Conservation (phyloP, 2,888 invertebrate species). For the Eupithecia inturbata region DNA sequence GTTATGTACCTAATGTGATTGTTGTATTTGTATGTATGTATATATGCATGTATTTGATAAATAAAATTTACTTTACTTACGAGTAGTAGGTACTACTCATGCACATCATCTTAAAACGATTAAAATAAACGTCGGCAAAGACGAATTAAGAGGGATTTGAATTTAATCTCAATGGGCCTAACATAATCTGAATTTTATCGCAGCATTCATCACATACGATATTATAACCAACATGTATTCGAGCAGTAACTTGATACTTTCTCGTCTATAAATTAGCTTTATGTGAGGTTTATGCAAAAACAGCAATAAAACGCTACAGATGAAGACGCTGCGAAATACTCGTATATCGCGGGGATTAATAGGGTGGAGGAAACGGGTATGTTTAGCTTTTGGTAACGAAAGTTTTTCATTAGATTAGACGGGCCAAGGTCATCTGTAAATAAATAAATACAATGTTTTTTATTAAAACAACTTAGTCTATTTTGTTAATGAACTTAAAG, state of each 20-base stretch:
- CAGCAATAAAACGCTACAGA: slow-evolving; percentile 67
- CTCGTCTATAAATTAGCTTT: slow-evolving; percentile 69
- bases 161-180: slow-evolving; percentile 16
- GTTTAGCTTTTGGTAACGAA: background rate
- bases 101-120: background rate
- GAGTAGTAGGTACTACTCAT: background rate
- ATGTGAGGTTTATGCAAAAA: slow-evolving; percentile 73
- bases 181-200: slow-evolving; percentile 17
- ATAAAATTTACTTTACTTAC: background rate
- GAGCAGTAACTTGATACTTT: slow-evolving; percentile 34
- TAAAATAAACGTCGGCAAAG: background rate
- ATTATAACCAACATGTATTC: slow-evolving; percentile 35
- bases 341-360: slow-evolving; percentile 28
- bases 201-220: slow-evolving; percentile 20
- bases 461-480: too few relatives aligned
- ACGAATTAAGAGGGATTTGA: slow-evolving; percentile 6
- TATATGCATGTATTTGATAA: too few relatives aligned
- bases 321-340: slow-evolving; percentile 51
- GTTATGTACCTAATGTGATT: too few relatives aligned
- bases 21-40: too few relatives aligned
- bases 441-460: too few relatives aligned
- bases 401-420: background rate
- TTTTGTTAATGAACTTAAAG: too few relatives aligned
- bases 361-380: slow-evolving; percentile 15
- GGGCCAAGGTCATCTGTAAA: background rate